Evolutionary conservation across 2,797 vertebrate species (phyloP), one percentile per base, ranked within the genome.

Genomic region (Chaunax sp.): DNA sequence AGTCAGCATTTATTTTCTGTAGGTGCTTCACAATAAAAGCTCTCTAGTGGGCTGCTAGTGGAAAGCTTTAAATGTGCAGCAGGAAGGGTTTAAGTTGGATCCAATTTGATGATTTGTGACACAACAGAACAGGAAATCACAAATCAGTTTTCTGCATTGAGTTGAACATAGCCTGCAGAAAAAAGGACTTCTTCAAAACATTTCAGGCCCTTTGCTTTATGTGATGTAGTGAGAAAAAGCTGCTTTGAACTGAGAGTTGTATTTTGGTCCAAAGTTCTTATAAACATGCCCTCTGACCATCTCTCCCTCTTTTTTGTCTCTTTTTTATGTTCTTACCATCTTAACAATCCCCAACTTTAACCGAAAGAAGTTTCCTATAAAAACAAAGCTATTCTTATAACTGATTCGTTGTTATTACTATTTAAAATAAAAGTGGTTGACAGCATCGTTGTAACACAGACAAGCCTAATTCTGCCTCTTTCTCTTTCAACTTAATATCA

Each of bases 21-120:
- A 5, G 52, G 18, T 37, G 44, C 41, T 30, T 23, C 43, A 61
- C 19, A 47, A 41, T 28, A 40, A 40, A 38, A 54, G 10, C 47
- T 53, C 30, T 22, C 49, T 30, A 26, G 14, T 26, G 16, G 14
- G 3, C 14, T 25, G 40, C 18, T 10, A 16, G 49, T 8, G 14
- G 16, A 54, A 50, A 56, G 13, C 57, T 50, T 56, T 56, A 7
- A 41, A 43, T 44, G 14, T 62, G 44, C 49, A 41, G n/a, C n/a
- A n/a, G n/a, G n/a, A n/a, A 5, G 14, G 11, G 25, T 20, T 49
- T 35, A 15, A 19, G 22, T 33, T 63, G 45, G 16, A 44, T 63
- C 18, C 30, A 49, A 37, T 35, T 44, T 15, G 13, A 43, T 16
- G 26, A 14, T 28, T 7, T 19, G 0, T 33, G 30, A 41, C 25